Evolutionary conservation across 2,888 invertebrate species (phyloP).

Genomic region (Holacanthella duospinosa): DNA sequence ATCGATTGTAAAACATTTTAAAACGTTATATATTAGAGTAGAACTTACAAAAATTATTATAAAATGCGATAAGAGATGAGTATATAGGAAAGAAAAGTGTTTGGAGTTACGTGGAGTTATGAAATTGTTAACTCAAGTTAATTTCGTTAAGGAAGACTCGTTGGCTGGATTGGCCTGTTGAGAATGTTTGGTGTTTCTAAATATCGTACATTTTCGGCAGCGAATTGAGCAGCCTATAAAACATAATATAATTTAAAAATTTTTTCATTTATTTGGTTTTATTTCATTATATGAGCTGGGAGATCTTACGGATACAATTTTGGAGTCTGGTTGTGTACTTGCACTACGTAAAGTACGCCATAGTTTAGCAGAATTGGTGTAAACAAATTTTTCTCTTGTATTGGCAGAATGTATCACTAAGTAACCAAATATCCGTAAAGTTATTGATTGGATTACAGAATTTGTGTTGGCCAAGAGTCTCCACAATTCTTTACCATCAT

Average conservation of each 20-base stretch:
- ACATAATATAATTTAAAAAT: conserved; percentile 2
- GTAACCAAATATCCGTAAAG: conserved; percentile 42
- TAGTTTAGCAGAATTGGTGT: conserved; percentile 13
- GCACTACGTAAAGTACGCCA: conserved; percentile 25
- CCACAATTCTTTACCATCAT: conserved; percentile 38
- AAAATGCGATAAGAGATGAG: no score
- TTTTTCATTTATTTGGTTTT: neutral
- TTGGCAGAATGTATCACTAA: conserved; percentile 23
- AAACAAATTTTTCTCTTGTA: conserved; percentile 19
- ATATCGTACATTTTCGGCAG: conserved; percentile 6
- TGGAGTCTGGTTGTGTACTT: conserved; percentile 13
- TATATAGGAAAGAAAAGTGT: no score
- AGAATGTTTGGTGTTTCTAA: neutral
- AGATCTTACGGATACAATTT: conserved; percentile 16
- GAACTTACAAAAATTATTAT: neutral
- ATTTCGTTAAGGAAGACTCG: neutral
- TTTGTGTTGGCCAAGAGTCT: conserved; percentile 41
- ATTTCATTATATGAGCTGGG: neutral
- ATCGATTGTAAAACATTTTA: no score
- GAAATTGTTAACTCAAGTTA: no score
- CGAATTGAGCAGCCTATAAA: conserved; percentile 26
- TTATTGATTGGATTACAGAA: conserved; percentile 48
- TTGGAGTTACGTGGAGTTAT: no score
- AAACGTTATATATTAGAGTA: no score
- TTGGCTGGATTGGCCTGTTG: neutral